Evolutionary conservation across 1,140 invertebrate species (phyloP).

Genomic region (Tetragonula clypearis): DNA sequence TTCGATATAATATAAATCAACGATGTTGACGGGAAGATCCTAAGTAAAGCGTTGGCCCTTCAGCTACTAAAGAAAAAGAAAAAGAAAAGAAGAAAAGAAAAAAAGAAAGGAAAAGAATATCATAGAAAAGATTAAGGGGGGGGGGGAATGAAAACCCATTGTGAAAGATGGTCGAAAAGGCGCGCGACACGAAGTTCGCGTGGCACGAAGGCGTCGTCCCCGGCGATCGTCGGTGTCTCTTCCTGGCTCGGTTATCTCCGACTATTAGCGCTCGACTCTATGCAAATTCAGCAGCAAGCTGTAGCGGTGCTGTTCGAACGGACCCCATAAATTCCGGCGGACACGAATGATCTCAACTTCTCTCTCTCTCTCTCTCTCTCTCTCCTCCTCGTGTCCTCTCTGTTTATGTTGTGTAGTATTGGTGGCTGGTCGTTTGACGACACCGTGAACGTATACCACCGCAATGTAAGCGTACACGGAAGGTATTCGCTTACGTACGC

Average conservation of each 20-base stretch:
- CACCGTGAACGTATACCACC: slow-evolving; percentile 52
- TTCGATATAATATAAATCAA: too few species aligned
- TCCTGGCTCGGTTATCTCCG: slow-evolving; percentile 72
- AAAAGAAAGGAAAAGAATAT: not conserved
- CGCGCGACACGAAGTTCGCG: slow-evolving; percentile 37
- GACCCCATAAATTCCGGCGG: slow-evolving; percentile 78
- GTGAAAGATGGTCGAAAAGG: not conserved
- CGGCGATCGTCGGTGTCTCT: slow-evolving; percentile 51
- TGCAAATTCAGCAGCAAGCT: slow-evolving; percentile 77
- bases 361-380: slow-evolving; percentile 1
- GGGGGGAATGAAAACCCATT: not conserved
- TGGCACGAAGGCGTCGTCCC: slow-evolving; percentile 48
- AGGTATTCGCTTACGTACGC: slow-evolving; percentile 51
- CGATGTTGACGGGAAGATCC: too few species aligned
- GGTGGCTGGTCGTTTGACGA: slow-evolving; percentile 73
- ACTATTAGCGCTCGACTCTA: slow-evolving; percentile 79
- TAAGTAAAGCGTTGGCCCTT: too few species aligned
- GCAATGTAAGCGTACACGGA: slow-evolving; percentile 50
- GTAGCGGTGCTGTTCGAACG: slow-evolving; percentile 71
- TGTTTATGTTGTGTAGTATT: slow-evolving; percentile 62
- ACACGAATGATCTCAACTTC: slow-evolving; percentile 75
- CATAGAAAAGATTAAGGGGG: not conserved
- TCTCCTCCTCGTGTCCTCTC: not conserved
- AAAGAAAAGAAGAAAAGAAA: too few species aligned
- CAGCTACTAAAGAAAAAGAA: not conserved